Evolutionary conservation across 2,888 invertebrate species (phyloP), one percentile per base, ranked within the genome.

Genomic region (Drosophila paracracens): DNA sequence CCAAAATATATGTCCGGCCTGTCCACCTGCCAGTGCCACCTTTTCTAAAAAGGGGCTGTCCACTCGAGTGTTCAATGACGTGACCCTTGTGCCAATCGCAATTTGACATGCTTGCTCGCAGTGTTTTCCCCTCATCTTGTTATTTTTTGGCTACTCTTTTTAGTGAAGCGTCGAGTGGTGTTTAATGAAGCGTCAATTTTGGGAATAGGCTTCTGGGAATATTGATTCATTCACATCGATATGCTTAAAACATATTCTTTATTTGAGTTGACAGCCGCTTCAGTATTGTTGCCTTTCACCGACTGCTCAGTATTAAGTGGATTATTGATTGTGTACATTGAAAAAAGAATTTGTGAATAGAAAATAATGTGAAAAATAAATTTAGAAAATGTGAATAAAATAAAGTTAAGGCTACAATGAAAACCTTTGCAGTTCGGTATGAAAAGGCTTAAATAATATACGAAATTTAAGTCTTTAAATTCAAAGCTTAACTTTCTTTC

Each of bases 121-220:
- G 11, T 57, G 57, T 59, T 60, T 60, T 60, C 38, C 61, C 50
- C n/a, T 61, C 46, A 56, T 52, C 50, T 29, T 25, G 21, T 31
- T 52, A 36, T 18, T 33, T 53, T 33, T 56, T 13, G n/a, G 57
- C 53, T 43, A 57, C 56, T 56, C 16, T 29, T 57, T 60, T 21
- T 48, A 66, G 73, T 69, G 52, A 66, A 72, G 68, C 61, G 65
- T 65, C 61, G 56, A 63, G 51, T 60, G 65, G 35, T 43, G 61
- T 70, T 74, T 66, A 87, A 88, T 88, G 84, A 87, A 84, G 75
- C 72, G 81, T 75, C 79, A 75, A 86, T 70, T 76, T 77, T 74
- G 58, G 16, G 27, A 33, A 33, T 43, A 18, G 6, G 27, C 36
- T 53, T 68, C 50, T 51, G 50, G 46, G 50, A 61, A 71, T 69